Base-by-base conservation (phyloP, 1,140 invertebrate genomes). In the Brachionus manjavacas region DNA sequence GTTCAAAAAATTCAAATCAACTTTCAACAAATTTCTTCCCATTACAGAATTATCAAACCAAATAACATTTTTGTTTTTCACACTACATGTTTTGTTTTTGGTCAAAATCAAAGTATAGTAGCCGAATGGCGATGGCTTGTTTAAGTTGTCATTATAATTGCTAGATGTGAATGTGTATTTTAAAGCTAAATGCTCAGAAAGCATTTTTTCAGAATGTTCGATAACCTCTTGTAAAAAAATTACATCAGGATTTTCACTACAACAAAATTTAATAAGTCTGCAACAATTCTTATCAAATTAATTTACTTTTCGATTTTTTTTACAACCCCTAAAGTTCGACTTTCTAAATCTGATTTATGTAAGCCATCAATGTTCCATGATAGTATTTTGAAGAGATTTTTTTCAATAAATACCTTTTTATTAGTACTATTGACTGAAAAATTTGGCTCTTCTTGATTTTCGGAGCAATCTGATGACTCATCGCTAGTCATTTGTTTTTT, bases 331-430 rank as follows among this genome's bases (percentile, higher is more conserved):
- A 90, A 89, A 4, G 91, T 91, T 83, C 92, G 86, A 31, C 89
- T 89, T 49, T 90, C 88, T 7, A 92, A 72, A 86, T 91, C 91
- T n/a, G 89, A 88, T n/a, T 88, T 87, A 86, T 92, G 91, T 2
- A 93, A 86, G 2, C 92, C 92, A 89, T 93, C 92, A 85, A 93
- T 88, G 86, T 93, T 93, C 92, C 92, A 93, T 4, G 91, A 87
- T 46, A 89, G 25, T 1, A 89, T 12, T 46, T 88, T 84, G 43
- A 84, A 72, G 28, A 20, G 31, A 16, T 23, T 20, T 2, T 46
- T 23, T 12, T 60, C 20, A n/a, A 4, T 49, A 16, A 16, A 55
- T 49, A 14, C 7, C 9, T 70, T 9, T 0, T 70, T 16, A n/a
- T 79, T 46, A 3, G 16, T 12, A 2, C 25, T 70, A 55, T 72